Conservation (phyloP, 2,797 vertebrate genomes). For the Calcarius lapponicus region DNA sequence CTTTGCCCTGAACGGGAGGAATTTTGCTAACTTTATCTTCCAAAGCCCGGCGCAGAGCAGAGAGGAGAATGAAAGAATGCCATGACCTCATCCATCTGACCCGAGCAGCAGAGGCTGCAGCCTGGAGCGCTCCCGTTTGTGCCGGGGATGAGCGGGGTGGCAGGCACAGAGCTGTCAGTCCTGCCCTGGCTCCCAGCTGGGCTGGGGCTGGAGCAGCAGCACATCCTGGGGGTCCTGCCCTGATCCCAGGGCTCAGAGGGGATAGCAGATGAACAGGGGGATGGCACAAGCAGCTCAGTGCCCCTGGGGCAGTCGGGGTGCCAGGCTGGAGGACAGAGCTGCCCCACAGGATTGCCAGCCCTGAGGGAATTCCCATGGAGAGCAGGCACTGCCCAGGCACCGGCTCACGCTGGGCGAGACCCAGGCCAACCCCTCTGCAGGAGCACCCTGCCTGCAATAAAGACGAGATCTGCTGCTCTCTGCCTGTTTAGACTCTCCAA, state of each 20-base stretch:
- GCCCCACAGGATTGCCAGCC: background rate
- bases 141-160: background rate
- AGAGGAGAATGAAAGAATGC: background rate
- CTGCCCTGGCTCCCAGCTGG: background rate
- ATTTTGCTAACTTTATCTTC: slow-evolving; percentile 9
- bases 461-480: background rate
- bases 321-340: background rate
- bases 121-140: background rate
- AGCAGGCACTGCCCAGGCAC: fast-evolving
- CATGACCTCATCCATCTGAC: background rate
- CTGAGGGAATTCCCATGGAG: fast-evolving
- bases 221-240: fast-evolving
- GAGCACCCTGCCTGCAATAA: background rate
- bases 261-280: fast-evolving
- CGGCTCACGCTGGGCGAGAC: fast-evolving
- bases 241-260: fast-evolving
- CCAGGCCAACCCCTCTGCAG: background rate
- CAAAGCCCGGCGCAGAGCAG: background rate
- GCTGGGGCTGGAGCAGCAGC: background rate
- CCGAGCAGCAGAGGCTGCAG: background rate
- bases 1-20: slow-evolving; percentile 17
- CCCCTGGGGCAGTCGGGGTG: fast-evolving
- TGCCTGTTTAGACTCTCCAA: background rate
- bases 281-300: fast-evolving
- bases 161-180: background rate